phyloP scores from a whole-genome alignment of 2,888 invertebrate genomes.

The Oxycera nigricornis region DNA sequence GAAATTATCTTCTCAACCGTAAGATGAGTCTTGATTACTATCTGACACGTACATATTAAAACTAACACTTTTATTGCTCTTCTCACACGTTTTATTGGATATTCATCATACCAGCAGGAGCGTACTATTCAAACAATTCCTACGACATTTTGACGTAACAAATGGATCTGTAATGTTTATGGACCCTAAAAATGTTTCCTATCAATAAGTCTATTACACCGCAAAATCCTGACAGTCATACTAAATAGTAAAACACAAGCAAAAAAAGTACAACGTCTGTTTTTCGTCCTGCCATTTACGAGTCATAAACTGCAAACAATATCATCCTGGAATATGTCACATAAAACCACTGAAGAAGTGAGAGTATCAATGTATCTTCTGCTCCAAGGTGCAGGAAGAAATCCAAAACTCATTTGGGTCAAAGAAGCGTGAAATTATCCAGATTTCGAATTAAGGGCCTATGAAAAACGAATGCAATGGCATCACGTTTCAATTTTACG shows the following conservation, averaged over 20 bases:
- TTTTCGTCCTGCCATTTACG: constrained; percentile 14
- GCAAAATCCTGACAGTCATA: not conserved
- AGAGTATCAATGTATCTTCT: not conserved
- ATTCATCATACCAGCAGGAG: not conserved
- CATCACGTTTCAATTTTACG: constrained; percentile 40
- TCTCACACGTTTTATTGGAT: too few relatives aligned
- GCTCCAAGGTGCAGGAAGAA: too few relatives aligned
- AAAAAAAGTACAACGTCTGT: not conserved
- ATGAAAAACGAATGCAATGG: constrained; percentile 17
- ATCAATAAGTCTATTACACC: constrained; percentile 10
- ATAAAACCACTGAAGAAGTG: constrained; percentile 3
- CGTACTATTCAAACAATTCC: not conserved
- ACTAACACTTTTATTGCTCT: too few relatives aligned
- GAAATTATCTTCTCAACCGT: too few relatives aligned
- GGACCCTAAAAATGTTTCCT: constrained; percentile 20
- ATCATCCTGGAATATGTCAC: constrained; percentile 18
- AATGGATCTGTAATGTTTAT: constrained; percentile 5
- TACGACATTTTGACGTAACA: constrained; percentile 13
- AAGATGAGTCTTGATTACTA: too few relatives aligned
- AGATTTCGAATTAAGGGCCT: constrained; percentile 29
- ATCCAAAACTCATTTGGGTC: not conserved
- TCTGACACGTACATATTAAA: too few relatives aligned
- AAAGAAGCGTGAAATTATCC: constrained; percentile 24
- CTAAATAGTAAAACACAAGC: not conserved
- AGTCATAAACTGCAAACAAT: constrained; percentile 34